phyloP scores from a whole-genome alignment of 2,888 invertebrate genomes.

The Callinectes sapidus region DNA sequence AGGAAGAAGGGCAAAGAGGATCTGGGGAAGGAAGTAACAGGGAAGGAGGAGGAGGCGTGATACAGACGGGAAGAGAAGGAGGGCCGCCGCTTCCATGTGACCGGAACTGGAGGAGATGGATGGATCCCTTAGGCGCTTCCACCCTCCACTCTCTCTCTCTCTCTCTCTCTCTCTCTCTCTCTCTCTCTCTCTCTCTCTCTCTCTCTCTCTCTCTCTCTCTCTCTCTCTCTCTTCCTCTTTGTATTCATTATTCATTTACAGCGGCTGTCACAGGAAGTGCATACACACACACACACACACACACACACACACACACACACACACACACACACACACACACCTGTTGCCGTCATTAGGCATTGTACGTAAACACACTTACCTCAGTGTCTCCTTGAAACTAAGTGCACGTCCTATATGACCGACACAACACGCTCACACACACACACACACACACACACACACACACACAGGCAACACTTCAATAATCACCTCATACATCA shows the following conservation, averaged over 20 bases:
- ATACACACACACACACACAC: background rate
- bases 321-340: background rate
- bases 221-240: background rate
- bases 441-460: background rate
- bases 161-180: background rate
- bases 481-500: too few species aligned
- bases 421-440: background rate
- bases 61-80: background rate
- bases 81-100: background rate
- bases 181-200: constrained; percentile 22
- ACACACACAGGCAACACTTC: background rate
- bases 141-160: background rate
- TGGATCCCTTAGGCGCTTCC: background rate
- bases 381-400: too few species aligned
- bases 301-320: background rate
- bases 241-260: background rate
- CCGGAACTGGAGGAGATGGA: background rate
- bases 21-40: background rate
- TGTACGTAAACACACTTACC: background rate
- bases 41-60: background rate
- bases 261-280: background rate
- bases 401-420: background rate
- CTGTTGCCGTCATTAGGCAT: background rate
- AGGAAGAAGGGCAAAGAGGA: background rate
- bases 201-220: constrained; percentile 14